Evolutionary conservation across 2,888 invertebrate species (phyloP), one percentile per base, ranked within the genome.

Genomic region (Arrhopalites spinosus): DNA sequence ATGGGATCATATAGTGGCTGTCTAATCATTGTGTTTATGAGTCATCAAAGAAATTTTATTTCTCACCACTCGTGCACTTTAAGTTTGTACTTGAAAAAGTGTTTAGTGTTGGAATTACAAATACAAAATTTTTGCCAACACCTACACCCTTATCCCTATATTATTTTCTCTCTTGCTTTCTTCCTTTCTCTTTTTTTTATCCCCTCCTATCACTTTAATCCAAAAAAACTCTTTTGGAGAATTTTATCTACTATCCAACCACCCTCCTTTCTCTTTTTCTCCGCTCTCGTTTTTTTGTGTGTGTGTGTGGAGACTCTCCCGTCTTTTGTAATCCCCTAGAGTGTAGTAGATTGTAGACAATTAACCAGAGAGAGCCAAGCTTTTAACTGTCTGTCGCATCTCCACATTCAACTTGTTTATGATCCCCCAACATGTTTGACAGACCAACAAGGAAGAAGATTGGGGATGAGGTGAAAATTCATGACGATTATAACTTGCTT

Each of bases 261-360:
- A n/a, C 61, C n/a, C 71, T 59, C 59, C 71, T 45, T 71, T 36
- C 45, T 20, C 45, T 61, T 43, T 30, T 59, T 71, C 71, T 61
- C 59, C 56, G 30, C 59, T 59, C 61, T 61, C 53, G 13, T n/a
- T 45, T 61, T 61, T 15, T 15, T 56, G 5, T 15, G 5, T 56
- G 36, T 36, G 36, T 36, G 36, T 36, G 36, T 36, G 15, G 11
- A n/a, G 7, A 50, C 23, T 59, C 25, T 8, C 13, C 59, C 25
- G 7, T 7, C 5, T 59, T 59, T 25, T 27, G 1, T 25, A 59
- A 23, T 27, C 53, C 8, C 15, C 45, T 11, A 15, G 7, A 45
- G 45, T 45, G 8, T 11, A 45, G 45, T 45, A 11, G 45, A 15
- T 45, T 11, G 45, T 45, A 7, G 45, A 20, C 50, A 50, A 20